phyloP scores from a whole-genome alignment of 2,113 vertebrate species.

The Monopterus albus region DNA sequence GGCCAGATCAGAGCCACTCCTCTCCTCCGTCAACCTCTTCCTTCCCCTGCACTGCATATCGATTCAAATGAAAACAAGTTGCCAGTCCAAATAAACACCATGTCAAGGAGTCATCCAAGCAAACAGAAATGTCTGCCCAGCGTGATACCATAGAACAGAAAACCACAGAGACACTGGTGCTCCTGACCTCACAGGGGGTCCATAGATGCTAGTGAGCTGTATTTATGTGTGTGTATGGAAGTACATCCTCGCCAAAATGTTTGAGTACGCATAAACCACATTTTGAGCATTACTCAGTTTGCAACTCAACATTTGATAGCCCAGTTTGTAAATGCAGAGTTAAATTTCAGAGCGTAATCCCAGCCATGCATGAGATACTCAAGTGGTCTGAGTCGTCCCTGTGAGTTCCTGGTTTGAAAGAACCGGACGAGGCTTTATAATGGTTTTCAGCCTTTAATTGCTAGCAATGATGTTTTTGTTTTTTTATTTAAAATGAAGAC shows the following conservation, averaged over 20 bases:
- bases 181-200: slow-evolving; percentile 70
- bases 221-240: slow-evolving; percentile 43
- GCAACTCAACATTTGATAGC: too few relatives aligned
- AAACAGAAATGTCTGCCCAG: slow-evolving; percentile 84
- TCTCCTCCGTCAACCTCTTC: slow-evolving; percentile 53
- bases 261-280: too few relatives aligned
- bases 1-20: slow-evolving; percentile 31
- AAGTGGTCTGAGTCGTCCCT: too few relatives aligned
- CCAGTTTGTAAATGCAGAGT: too few relatives aligned
- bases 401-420: too few relatives aligned
- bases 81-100: slow-evolving; percentile 87
- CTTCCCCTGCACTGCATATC: slow-evolving; percentile 64
- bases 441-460: too few relatives aligned
- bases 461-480: too few relatives aligned
- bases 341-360: too few relatives aligned
- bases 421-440: too few relatives aligned
- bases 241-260: too few relatives aligned
- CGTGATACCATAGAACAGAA: slow-evolving; percentile 75
- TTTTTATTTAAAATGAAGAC: slow-evolving; percentile 1
- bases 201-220: slow-evolving; percentile 44
- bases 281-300: too few relatives aligned
- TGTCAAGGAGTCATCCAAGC: slow-evolving; percentile 84
- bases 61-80: slow-evolving; percentile 85
- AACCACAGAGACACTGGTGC: slow-evolving; percentile 72
- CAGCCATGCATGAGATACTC: too few relatives aligned